Evolutionary conservation across 2,888 invertebrate genomes (phyloP).

Genomic region (Sclerodermus sp.): DNA sequence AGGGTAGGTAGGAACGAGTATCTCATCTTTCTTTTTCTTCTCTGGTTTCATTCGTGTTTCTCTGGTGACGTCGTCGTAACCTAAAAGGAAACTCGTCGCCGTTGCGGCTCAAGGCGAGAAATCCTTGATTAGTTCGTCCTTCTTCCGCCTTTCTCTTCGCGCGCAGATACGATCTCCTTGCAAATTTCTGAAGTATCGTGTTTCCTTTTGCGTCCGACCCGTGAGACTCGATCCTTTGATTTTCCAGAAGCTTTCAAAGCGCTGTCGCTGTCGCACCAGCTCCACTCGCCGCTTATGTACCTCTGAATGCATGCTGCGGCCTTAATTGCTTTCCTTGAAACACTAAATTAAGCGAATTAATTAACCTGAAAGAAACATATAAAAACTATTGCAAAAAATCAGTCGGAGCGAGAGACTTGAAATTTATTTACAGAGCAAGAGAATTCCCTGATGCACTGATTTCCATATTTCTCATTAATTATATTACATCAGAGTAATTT

Average conservation of each 20-base stretch:
- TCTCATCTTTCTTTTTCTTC: conserved; percentile 23
- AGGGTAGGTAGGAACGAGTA: conserved; percentile 13
- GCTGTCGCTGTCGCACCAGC: conserved; percentile 12
- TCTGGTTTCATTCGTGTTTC: conserved; percentile 23
- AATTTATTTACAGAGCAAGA: no score
- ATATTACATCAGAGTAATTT: no score
- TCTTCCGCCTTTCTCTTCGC: conserved; percentile 24
- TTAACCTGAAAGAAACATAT: no score
- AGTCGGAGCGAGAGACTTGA: no score
- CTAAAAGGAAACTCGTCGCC: conserved; percentile 33
- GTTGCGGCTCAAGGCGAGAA: conserved; percentile 35
- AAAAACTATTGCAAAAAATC: no score
- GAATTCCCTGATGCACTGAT: no score
- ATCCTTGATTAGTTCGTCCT: conserved; percentile 39
- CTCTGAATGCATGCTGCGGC: conserved; percentile 1
- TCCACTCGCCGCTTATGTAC: conserved; percentile 3
- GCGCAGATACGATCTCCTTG: conserved; percentile 32
- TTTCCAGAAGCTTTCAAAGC: conserved; percentile 26
- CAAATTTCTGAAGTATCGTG: conserved; percentile 38
- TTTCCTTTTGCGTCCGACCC: conserved; percentile 30
- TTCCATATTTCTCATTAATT: no score
- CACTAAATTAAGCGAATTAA: no score
- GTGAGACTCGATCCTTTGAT: conserved; percentile 36
- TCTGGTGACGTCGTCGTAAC: conserved; percentile 24
- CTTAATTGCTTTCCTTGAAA: conserved; percentile 29